phyloP scores from a whole-genome alignment of 1,140 invertebrate species.

The Eriosoma lanigerum region DNA sequence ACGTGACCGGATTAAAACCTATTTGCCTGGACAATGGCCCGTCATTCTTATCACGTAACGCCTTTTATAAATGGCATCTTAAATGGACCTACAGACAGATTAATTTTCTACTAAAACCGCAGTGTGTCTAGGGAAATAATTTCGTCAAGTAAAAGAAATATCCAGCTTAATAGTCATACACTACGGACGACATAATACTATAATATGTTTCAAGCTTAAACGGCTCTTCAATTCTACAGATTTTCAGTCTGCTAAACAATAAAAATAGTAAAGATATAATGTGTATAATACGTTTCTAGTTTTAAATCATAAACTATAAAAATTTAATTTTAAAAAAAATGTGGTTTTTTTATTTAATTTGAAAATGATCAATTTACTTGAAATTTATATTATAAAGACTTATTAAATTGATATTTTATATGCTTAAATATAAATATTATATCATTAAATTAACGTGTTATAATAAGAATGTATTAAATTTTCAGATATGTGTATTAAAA shows the following conservation, averaged over 20 bases:
- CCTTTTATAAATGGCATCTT: conserved; percentile 48
- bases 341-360: no score
- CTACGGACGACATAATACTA: background rate
- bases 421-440: no score
- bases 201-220: conserved; percentile 5
- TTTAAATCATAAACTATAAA: background rate
- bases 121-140: conserved; percentile 34
- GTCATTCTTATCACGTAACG: conserved; percentile 47
- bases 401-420: no score
- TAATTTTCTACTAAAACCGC: conserved; percentile 48
- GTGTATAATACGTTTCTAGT: background rate
- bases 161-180: background rate
- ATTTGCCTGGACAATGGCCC: conserved; percentile 41
- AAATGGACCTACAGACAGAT: conserved; percentile 35
- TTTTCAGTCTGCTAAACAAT: background rate
- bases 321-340: no score
- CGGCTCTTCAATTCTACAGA: background rate
- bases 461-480: no score
- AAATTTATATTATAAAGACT: no score
- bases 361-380: no score
- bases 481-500: no score
- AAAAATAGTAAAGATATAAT: background rate
- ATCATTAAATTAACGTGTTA: no score
- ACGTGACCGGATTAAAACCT: conserved; percentile 50
- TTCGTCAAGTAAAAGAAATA: conserved; percentile 13